Evolutionary conservation across 2,888 invertebrate genomes (phyloP), one percentile per base, ranked within the genome.

Genomic region (Meiosimyza platycephala): DNA sequence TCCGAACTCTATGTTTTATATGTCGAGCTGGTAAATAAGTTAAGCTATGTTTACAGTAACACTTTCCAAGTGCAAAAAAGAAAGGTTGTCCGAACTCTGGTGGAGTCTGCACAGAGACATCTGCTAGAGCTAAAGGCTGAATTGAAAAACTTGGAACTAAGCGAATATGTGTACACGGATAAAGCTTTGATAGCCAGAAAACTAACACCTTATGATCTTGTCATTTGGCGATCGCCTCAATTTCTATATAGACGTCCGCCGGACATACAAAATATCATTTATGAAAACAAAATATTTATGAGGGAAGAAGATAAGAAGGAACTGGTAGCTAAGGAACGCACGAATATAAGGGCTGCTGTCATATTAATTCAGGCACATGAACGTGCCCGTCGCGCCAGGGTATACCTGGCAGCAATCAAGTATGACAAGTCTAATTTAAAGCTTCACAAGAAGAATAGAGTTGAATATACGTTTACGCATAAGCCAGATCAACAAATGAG

Each of bases 101-200:
- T 85, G 1, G 80, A 83, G 48, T 80, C 81, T 50, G 81, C 85
- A 6, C 78, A 82, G 0, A 77, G 81, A n/a, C 82, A 91, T 57
- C 84, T 91, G 72, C 84, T 89, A 48, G 89, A 91, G 77, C 84
- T 91, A 11, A 90, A 90, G 77, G 86, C 87, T 40, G 88, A 90
- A 77, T 79, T 92, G 4, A 88, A 89, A 71, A 86, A 88, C 60
- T 80, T 90, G 15, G 89, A 90, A 74, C 80, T 88, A 6, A 89
- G 88, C 11, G 90, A 91, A 79, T 90, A 89, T 80, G 90, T 92
- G 74, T 94, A 92, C 85, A 89, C 92, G 59, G 94, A 94, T 82
- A 90, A 92, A 78, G 88, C 89, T 9, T 83, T 94, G 64, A 88
- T 92, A 50, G 90, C 91, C 79, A 83, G 91, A 76, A 92, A 92